These are phyloP conservation scores for Choristoneura fumiferana DNA, from an alignment of 1,140 invertebrate genomes.

Conservation along the genomic window DNA sequence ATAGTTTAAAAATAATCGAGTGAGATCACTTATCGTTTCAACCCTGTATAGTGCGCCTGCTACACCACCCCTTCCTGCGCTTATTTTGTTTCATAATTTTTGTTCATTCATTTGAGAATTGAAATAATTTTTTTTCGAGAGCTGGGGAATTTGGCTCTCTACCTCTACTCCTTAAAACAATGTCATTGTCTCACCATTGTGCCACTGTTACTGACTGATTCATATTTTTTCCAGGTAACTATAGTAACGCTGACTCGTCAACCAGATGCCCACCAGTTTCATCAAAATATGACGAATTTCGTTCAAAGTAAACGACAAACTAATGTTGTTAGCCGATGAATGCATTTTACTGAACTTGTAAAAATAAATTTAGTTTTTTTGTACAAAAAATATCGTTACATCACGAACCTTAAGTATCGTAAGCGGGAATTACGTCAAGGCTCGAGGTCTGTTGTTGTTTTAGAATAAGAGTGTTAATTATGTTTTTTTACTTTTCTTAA, in stretches of 20 bases:
- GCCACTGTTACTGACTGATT: too few species aligned
- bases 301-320: slow-evolving; percentile 26
- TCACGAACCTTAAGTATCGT: slow-evolving; percentile 8
- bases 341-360: slow-evolving; percentile 30
- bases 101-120: too few species aligned
- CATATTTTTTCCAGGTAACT: neutral
- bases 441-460: neutral
- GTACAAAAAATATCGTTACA: slow-evolving; percentile 15
- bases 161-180: too few species aligned
- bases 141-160: too few species aligned
- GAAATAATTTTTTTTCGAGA: too few species aligned
- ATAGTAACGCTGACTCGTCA: neutral
- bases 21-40: too few species aligned
- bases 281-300: slow-evolving; percentile 3
- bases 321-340: slow-evolving; percentile 28
- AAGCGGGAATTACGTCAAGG: slow-evolving; percentile 16
- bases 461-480: too few species aligned
- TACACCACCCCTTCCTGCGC: slow-evolving; percentile 94
- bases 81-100: too few species aligned
- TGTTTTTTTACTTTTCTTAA: neutral
- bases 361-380: slow-evolving; percentile 14
- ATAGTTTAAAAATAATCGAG: too few species aligned
- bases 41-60: slow-evolving; percentile 91
- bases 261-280: slow-evolving; percentile 8
- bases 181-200: too few species aligned